These are phyloP conservation scores for Haplotaxodon microlepis DNA, from an alignment of 2,113 vertebrate species.

Conservation along the genomic window DNA sequence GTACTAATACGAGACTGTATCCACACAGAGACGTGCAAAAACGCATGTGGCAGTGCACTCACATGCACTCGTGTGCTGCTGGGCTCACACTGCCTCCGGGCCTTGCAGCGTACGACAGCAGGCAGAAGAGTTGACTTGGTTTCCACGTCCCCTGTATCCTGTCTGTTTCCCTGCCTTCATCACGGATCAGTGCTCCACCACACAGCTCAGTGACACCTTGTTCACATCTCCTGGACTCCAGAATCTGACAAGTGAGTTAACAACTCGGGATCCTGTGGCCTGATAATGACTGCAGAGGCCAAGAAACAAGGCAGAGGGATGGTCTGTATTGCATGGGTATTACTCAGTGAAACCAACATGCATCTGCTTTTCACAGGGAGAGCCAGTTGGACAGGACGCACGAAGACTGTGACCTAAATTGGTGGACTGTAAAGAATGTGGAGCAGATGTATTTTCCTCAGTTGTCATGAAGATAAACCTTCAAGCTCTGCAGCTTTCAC, in stretches of 20 bases:
- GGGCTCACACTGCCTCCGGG: not conserved
- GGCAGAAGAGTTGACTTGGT: slow-evolving; percentile 13
- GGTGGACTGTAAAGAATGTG: not conserved
- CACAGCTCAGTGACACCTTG: not conserved
- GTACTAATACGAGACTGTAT: not conserved
- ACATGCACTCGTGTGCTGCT: not conserved
- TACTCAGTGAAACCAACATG: not conserved
- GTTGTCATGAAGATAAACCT: not conserved
- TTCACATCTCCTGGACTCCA: not conserved
- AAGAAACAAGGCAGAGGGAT: not conserved
- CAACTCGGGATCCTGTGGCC: not conserved
- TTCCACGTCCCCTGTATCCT: not conserved
- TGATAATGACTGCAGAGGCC: not conserved
- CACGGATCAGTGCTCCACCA: not conserved
- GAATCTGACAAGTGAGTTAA: slow-evolving; percentile 7
- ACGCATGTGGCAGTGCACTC: not conserved
- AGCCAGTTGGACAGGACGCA: not conserved
- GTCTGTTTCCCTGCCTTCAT: not conserved
- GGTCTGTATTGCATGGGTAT: not conserved
- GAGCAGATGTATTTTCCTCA: not conserved
- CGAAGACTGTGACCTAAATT: not conserved
- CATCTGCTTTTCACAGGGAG: not conserved
- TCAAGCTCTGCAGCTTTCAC: not conserved
- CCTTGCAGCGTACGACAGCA: not conserved
- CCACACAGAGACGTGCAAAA: not conserved